A percentile compares a stretch with the other conserved stretches of the same genome.
Conservation (phyloP, 2,113 vertebrate species). For the Ranitomeya imitator region DNA sequence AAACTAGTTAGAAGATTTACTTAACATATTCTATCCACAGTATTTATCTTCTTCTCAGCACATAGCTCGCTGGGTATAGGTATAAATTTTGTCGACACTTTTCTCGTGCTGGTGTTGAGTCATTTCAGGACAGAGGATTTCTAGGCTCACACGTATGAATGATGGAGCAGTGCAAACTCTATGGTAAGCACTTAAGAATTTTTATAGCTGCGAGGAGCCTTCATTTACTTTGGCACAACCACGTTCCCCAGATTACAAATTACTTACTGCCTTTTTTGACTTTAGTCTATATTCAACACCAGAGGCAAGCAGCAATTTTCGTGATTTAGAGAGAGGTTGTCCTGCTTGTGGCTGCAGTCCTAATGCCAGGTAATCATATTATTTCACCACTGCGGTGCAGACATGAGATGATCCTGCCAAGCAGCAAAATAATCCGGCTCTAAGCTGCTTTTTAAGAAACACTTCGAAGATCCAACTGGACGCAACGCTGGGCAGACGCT, state of each 20-base stretch:
- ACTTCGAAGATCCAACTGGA: background rate
- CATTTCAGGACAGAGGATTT: slow-evolving; percentile 38
- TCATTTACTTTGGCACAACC: slow-evolving; percentile 27
- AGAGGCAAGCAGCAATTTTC: slow-evolving; percentile 2
- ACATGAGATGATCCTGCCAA: background rate
- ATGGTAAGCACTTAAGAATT: slow-evolving; percentile 18
- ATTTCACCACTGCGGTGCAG: slow-evolving; percentile 23
- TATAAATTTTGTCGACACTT: no score
- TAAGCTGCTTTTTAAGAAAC: slow-evolving; percentile 8
- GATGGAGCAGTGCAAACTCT: background rate
- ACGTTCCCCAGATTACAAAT: slow-evolving; percentile 13
- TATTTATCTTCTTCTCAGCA: background rate
- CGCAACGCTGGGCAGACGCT: background rate
- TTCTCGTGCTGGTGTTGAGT: background rate
- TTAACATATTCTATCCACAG: background rate
- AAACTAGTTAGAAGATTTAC: background rate
- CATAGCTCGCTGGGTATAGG: background rate
- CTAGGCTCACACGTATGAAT: background rate
- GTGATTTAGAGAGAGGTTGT: slow-evolving; percentile 19
- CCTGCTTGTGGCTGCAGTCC: background rate
- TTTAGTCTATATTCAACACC: slow-evolving; percentile 12
- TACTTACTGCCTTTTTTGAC: slow-evolving; percentile 19
- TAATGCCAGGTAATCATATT: slow-evolving; percentile 44
- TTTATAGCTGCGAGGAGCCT: slow-evolving; percentile 17
- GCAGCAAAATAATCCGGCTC: background rate